Evolutionary conservation across 2,113 vertebrate species (phyloP).

Genomic region (Caranx ignobilis): DNA sequence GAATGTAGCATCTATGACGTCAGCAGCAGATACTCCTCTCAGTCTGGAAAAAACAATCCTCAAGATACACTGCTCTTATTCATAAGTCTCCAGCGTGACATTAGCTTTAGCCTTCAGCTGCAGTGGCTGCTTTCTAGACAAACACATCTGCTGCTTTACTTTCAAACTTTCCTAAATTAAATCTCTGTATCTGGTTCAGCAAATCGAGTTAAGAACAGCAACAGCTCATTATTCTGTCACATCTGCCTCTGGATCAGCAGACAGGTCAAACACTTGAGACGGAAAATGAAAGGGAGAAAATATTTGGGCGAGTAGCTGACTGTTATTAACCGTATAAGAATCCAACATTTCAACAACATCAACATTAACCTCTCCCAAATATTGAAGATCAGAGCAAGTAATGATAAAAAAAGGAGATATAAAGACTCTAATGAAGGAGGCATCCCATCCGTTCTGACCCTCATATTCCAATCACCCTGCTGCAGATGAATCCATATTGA

Average conservation of each 20-base stretch:
- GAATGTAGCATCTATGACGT: constrained; percentile 5
- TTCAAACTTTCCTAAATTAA: neutral
- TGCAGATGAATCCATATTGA: constrained; percentile 54
- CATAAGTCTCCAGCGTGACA: neutral
- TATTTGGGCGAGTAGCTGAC: neutral
- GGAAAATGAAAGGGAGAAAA: neutral
- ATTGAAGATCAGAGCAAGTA: neutral
- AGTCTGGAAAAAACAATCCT: neutral
- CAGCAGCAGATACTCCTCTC: neutral
- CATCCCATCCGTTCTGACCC: constrained; percentile 28
- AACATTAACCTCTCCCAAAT: neutral
- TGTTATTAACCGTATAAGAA: constrained; percentile 4
- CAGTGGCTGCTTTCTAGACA: neutral
- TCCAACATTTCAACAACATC: neutral
- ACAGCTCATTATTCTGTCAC: neutral
- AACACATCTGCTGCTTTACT: neutral
- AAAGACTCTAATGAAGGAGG: constrained; percentile 18
- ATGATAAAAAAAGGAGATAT: neutral
- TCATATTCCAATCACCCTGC: constrained; percentile 35
- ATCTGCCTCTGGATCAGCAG: neutral
- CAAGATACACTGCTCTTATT: neutral
- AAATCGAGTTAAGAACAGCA: neutral
- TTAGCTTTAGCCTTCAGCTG: neutral
- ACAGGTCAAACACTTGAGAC: neutral
- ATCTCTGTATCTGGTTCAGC: neutral